Base-by-base conservation (phyloP, 2,888 invertebrate species). In the Pseudeuparius sepicola region DNA sequence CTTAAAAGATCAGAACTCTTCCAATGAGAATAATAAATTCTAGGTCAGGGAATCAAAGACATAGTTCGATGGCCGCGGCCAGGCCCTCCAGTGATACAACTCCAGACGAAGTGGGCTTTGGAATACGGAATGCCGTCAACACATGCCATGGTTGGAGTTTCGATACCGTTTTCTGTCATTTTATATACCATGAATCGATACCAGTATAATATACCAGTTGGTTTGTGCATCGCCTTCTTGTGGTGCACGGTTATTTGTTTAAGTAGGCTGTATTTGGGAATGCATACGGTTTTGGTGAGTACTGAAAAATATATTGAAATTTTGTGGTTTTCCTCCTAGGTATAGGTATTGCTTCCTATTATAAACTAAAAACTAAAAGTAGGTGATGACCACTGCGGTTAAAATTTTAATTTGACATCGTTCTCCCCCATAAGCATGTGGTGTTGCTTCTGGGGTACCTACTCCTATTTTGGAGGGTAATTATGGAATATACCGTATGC, bases 61-160 rank as follows among this genome's bases (percentile, higher is more conserved):
- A 69, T 92, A 40, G 72, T 93, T 37, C 66, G 78, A 42, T 85
- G 85, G 85, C 87, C 89, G 2, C 70, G 93, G 41, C 92, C 93
- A 0, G 73, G 80, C 0, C 84, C 82, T 32, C 90, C 92, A 1
- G 89, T 85, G 0, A 71, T 81, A 41, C 75, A 84, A 48, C 61
- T 93, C 25, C 90, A 92, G 57, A 73, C 74, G 27, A 86, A 89
- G 64, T 93, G 90, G 85, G 79, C 83, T 2, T 64, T 85, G 47
- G 93, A 93, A 57, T 92, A 89, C 65, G 92, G 92, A 9, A 89
- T 93, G 87, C 92, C 93, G 2, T 92, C 90, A 9, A 92, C 92
- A 1, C 92, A 92, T 62, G 89, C 90, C 4, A 88, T 90, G 85
- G 84, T 88, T 23, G 87, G 83, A 1, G 74, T 87, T 10, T 82